phyloP scores from a whole-genome alignment of 2,113 vertebrate species.

The Orcinus orca region DNA sequence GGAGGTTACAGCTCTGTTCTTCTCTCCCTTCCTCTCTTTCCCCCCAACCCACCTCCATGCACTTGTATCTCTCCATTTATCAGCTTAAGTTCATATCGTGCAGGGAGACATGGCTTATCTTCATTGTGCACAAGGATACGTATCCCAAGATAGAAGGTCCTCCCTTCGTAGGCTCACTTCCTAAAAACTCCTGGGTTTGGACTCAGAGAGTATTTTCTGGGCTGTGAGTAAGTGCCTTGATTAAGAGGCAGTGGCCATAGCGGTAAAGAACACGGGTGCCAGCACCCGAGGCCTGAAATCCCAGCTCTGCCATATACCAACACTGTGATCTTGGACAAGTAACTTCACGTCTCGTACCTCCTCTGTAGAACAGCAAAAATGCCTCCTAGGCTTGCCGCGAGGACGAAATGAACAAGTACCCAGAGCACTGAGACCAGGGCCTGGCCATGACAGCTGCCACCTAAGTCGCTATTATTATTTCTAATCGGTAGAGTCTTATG shows the following conservation, averaged over 20 bases:
- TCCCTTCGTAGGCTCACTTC: background rate
- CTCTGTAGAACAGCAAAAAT: background rate
- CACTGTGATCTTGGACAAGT: background rate
- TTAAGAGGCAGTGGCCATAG: no score
- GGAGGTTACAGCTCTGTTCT: background rate
- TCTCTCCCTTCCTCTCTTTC: no score
- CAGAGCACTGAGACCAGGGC: no score
- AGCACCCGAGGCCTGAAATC: background rate
- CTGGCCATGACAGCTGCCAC: rapidly evolving
- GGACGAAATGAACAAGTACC: rapidly evolving
- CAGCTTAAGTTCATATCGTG: background rate
- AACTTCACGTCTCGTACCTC: rapidly evolving
- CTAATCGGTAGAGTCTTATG: rapidly evolving
- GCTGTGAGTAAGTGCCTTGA: background rate
- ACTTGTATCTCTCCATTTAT: background rate
- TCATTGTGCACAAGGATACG: no score
- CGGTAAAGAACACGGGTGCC: rapidly evolving
- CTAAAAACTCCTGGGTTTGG: background rate
- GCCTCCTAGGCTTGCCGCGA: background rate
- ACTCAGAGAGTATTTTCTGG: background rate
- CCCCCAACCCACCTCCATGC: no score
- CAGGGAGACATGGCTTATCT: rapidly evolving
- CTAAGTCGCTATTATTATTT: background rate
- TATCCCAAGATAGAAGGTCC: background rate
- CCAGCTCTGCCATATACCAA: rapidly evolving